Percentiles rank a stretch among this genome's conserved stretches.
Evolutionary conservation across 2,113 vertebrate genomes (phyloP).

Genomic region (Indicator indicator): DNA sequence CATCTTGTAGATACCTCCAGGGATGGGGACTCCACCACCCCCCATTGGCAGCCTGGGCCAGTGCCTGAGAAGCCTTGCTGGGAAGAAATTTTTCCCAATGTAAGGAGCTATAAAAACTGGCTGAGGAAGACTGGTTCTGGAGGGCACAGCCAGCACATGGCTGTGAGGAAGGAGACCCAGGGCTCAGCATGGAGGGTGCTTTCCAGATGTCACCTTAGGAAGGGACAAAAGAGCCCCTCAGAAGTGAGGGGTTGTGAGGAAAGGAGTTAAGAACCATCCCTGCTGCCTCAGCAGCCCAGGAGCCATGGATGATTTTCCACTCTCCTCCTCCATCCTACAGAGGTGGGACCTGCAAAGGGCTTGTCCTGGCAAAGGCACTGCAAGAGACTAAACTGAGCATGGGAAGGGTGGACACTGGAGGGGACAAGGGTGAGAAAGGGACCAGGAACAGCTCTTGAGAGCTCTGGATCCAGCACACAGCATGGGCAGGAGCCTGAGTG

Average conservation of each 20-base stretch:
- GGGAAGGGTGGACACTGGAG: not conserved
- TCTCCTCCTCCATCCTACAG: too few species aligned
- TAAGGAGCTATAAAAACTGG: not conserved
- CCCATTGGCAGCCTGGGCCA: too few species aligned
- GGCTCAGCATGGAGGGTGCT: rapidly evolving
- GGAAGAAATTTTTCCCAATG: too few species aligned
- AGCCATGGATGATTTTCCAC: not conserved
- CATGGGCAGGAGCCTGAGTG: not conserved
- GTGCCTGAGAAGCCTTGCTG: too few species aligned
- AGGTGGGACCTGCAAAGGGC: not conserved
- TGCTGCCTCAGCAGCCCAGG: not conserved
- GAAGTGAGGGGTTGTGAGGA: not conserved
- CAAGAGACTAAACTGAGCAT: not conserved
- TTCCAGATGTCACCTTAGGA: not conserved
- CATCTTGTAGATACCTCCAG: too few species aligned
- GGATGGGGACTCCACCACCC: too few species aligned
- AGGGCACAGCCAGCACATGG: not conserved
- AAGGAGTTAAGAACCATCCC: not conserved
- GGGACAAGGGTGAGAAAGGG: not conserved
- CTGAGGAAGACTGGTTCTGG: not conserved
- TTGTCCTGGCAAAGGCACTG: not conserved
- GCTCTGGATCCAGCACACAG: rapidly evolving
- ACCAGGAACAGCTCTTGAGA: not conserved
- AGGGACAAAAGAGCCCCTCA: not conserved
- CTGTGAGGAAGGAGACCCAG: not conserved